phyloP scores from a whole-genome alignment of 2,113 vertebrate species.

The Pardalotus punctatus region DNA sequence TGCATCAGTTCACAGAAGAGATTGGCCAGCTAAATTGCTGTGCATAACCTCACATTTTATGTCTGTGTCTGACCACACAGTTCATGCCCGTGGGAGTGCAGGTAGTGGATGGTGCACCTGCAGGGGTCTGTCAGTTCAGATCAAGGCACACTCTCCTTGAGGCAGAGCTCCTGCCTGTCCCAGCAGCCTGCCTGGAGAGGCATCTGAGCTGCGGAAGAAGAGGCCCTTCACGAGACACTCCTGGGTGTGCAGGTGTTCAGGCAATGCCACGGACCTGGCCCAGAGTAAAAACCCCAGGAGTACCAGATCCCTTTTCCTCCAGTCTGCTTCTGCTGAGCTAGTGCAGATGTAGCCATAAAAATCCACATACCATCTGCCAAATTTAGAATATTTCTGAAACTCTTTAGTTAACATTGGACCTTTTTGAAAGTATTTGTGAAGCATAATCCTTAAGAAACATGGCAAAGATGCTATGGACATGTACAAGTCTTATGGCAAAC shows the following conservation, averaged over 20 bases:
- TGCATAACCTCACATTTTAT: not conserved
- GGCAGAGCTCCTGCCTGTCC: not conserved
- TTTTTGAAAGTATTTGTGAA: not conserved
- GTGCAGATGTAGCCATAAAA: not conserved
- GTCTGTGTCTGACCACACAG: not conserved
- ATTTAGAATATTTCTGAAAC: not conserved
- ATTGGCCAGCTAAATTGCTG: not conserved
- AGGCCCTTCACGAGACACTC: not conserved
- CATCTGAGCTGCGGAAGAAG: rapidly evolving
- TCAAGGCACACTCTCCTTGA: not conserved
- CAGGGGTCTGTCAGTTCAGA: not conserved
- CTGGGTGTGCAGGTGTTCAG: not conserved
- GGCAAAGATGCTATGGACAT: not conserved
- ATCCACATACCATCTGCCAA: not conserved
- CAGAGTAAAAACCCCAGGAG: not conserved
- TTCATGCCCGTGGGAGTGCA: rapidly evolving
- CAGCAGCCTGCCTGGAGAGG: not conserved
- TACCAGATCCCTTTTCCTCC: not conserved
- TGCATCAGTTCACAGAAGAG: not conserved
- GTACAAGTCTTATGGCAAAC: not conserved
- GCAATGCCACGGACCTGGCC: not conserved
- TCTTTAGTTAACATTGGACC: not conserved
- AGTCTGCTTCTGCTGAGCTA: not conserved
- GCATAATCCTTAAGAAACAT: not conserved
- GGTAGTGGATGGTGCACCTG: not conserved